Conservation (phyloP, 64 coral and sea anemone species). For the Stylophora pistillata region DNA sequence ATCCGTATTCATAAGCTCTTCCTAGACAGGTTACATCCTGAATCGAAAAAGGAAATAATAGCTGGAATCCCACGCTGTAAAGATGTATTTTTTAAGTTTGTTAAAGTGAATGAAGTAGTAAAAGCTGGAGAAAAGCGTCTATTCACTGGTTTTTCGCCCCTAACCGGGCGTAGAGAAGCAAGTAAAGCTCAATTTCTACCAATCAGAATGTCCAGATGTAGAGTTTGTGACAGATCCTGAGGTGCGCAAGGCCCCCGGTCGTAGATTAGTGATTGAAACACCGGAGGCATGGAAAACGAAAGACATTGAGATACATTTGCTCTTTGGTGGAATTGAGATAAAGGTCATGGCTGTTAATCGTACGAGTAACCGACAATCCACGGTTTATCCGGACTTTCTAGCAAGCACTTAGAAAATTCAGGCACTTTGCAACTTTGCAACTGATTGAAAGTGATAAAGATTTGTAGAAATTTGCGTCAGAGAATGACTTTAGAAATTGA, state of each 20-base stretch:
- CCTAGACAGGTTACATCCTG: background rate
- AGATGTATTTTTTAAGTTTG: slow-evolving; percentile 47
- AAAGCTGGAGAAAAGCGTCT: background rate
- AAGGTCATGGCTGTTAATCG: background rate
- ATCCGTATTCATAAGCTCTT: background rate
- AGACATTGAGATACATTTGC: background rate
- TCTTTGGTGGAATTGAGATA: slow-evolving; percentile 8
- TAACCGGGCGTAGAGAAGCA: background rate
- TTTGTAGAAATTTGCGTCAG: too few relatives aligned
- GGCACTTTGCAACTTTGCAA: too few relatives aligned
- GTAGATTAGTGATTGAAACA: background rate
- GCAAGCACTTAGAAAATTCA: background rate
- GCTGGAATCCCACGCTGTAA: background rate
- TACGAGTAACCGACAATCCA: background rate
- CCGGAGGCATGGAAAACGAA: slow-evolving; percentile 9
- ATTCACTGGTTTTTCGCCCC: background rate
- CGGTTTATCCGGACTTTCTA: background rate
- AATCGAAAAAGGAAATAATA: background rate
- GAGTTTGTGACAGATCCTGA: background rate
- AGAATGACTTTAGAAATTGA: too few relatives aligned
- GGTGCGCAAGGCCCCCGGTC: background rate
- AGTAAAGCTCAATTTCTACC: background rate
- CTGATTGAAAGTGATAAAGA: too few relatives aligned
- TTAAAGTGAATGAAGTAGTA: background rate
- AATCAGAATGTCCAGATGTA: background rate